Evolutionary conservation across 1,140 invertebrate species (phyloP), one percentile per base, ranked within the genome.

Genomic region (Hermetia illucens): DNA sequence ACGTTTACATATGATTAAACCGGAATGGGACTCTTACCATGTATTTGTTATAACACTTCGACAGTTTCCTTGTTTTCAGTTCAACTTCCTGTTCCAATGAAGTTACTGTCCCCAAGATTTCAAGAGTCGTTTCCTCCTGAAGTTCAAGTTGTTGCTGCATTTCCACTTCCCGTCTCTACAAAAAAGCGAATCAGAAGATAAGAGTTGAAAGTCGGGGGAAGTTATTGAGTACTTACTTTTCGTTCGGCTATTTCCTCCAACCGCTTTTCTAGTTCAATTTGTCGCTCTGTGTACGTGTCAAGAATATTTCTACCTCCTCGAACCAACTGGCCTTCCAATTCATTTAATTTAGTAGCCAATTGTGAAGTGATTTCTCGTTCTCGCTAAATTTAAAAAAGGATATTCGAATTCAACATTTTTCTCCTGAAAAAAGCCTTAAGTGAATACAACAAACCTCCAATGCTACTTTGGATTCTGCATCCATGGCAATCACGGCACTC

Each of bases 1-100:
- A 9, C 66, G 63, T 27, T 61, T 59, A 55, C 79, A 69, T 22
- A 76, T 55, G 49, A 79, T 76, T 18, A 66, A 61, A 50, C 77
- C 73, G 38, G 83, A 52, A 39, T 33, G 9, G 16, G 31, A 33
- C 8, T 9, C 25, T 27, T 29, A 38, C 56, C 38, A 61, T 40
- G 29, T 58, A 61, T 36, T 61, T 61, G 21, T 55, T 53, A 33
- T 60, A 61, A 41, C 58, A 56, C 56, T 84, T 81, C 47, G 82
- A 83, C 19, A 84, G 63, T 67, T 91, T 87, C 49, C 81, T 82
- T n/a, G 84, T 85, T 61, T 93, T 94, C 17, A 82, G 71, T 58
- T 94, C 90, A 2, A 93, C 85, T 62, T 93, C 88, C 58, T 92
- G 86, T 55, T 92, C 85, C 16, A 94, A 62, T 37, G 77, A 87